Conservation (phyloP, 2,797 vertebrate genomes). For the Sebastes kiyomatsui region DNA sequence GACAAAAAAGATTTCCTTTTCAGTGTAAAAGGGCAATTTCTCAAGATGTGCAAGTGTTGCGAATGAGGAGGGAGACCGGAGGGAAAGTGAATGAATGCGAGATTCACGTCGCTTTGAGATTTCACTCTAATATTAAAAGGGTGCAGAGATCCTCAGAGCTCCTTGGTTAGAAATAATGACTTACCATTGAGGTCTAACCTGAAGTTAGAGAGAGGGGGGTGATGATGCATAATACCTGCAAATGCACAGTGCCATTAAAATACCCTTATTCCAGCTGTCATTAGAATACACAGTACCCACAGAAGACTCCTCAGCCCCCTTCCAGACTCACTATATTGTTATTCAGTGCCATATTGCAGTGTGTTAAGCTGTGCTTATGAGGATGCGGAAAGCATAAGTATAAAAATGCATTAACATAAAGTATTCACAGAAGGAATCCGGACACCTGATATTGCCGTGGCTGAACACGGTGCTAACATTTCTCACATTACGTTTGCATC, state of each 20-base stretch:
- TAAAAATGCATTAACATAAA: constrained; percentile 37
- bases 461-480: constrained; percentile 6
- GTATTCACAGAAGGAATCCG: constrained; percentile 28
- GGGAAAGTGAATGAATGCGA: constrained; percentile 49
- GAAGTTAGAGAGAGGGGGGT: constrained; percentile 3
- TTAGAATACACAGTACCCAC: constrained; percentile 40
- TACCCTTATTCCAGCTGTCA: constrained; percentile 24
- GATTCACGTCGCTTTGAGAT: constrained; percentile 57
- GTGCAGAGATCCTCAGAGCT: constrained; percentile 35
- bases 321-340: constrained; percentile 1
- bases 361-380: constrained; percentile 34
- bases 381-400: constrained; percentile 19
- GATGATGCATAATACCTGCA: constrained; percentile 40
- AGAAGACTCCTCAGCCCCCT: constrained; percentile 22
- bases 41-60: constrained; percentile 22
- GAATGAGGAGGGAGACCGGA: constrained; percentile 8
- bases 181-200: constrained; percentile 40
- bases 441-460: constrained; percentile 9
- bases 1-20: neutral
- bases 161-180: constrained; percentile 60
- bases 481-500: neutral
- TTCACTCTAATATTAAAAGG: constrained; percentile 67
- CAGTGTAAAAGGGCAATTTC: constrained; percentile 23
- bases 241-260: constrained; percentile 43
- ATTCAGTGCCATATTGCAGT: constrained; percentile 36